These are phyloP conservation scores for Dunckerocampus dactyliophorus DNA, from an alignment of 2,113 vertebrate genomes.

Conservation along the genomic window DNA sequence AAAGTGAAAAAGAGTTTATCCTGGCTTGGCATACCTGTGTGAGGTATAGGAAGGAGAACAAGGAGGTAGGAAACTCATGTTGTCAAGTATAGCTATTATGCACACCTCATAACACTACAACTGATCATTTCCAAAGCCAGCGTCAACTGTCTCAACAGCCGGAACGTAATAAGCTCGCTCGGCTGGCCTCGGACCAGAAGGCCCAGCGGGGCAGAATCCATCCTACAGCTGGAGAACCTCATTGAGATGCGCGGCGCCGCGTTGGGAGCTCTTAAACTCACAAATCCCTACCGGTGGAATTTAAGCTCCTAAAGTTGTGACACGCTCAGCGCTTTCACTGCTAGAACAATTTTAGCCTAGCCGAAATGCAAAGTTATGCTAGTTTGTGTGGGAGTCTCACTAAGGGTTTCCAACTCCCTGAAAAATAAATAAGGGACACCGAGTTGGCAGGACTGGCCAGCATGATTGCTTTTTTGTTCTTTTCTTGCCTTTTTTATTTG, in stretches of 20 bases:
- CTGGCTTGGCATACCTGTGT: conserved; percentile 1
- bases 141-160: conserved; percentile 48
- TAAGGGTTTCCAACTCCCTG: not conserved
- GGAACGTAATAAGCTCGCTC: conserved; percentile 52
- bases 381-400: conserved; percentile 11
- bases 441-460: no score
- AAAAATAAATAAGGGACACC: no score
- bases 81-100: conserved; percentile 30
- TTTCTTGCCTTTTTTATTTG: no score
- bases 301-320: conserved; percentile 56
- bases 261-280: conserved; percentile 52
- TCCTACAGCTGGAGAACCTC: conserved; percentile 57
- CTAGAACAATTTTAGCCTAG: conserved; percentile 48
- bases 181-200: conserved; percentile 50
- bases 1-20: not conserved
- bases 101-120: conserved; percentile 34
- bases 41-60: not conserved
- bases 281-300: conserved; percentile 58
- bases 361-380: conserved; percentile 38
- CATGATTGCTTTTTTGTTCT: no score
- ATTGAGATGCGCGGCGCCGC: conserved; percentile 58
- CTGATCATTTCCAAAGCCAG: conserved; percentile 48
- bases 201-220: conserved; percentile 55
- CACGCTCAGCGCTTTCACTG: conserved; percentile 55
- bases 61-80: conserved; percentile 16